Base-by-base conservation (phyloP, 2,797 vertebrate genomes). In the Xiphorhynchus erythropygius region DNA sequence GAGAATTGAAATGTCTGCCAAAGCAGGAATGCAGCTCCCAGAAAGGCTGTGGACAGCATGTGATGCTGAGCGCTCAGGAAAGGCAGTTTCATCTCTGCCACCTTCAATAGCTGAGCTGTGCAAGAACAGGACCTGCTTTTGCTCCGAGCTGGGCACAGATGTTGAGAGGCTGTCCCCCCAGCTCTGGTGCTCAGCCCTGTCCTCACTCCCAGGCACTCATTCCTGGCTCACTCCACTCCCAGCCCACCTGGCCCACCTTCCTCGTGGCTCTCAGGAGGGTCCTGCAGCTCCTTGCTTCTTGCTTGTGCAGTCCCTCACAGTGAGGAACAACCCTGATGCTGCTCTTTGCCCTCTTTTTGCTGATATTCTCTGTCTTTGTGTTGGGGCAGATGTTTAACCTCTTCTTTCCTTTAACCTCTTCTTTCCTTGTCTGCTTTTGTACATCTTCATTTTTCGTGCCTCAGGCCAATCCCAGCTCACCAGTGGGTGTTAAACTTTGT, bases 271-370 rank as follows among this genome's bases (percentile, higher is more conserved):
- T 9, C 28, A 9, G 13, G 9, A 63, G 67, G 13, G 10, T 25
- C 35, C 46, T 24, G 11, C 16, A 33, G 70, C 12, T 7, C 49
- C 1, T 42, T 27, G 24, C 44, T 14, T 33, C 33, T 47, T 46
- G n/a, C 42, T 69, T 8, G 13, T 56, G 10, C 32, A 4, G 7
- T 28, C 83, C 62, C 47, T 74, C 35, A 14, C 7, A 10, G 10
- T 1, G 13, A 18, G 53, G 70, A 49, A 42, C 18, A 32, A 8
- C 50, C 16, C 46, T 0, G 0, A 7, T 33, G 18, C 2, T 83
- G 17, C 39, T 57, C 87, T 81, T 49, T 55, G 2, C 18, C 19
- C 32, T 64, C 16, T n/a, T 80, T 70, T 71, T 21, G 28, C 13
- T 35, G 13, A n/a, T 60, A 9, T 23, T 35, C 42, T 65, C 27